A percentile compares a stretch with the other conserved stretches of the same genome.
Conservation (phyloP, 1,140 invertebrate genomes). For the Daktulosphaira vitifoliae region DNA sequence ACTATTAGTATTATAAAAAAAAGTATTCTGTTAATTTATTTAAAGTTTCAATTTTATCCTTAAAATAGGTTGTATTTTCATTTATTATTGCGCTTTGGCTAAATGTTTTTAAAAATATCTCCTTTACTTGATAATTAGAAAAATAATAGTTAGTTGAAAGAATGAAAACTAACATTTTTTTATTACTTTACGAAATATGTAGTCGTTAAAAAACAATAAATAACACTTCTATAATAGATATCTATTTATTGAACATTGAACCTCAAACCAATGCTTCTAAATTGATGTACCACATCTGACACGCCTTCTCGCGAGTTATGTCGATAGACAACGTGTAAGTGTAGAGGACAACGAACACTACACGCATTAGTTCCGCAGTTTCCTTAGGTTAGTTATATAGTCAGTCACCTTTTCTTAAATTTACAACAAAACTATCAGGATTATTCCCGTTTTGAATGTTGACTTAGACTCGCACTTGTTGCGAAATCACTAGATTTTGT, state of each 20-base stretch:
- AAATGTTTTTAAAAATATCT: no score
- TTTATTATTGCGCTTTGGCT: no score
- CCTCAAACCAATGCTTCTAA: conserved; percentile 20
- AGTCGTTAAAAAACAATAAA: neutral
- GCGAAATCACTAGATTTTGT: neutral
- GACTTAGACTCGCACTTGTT: no score
- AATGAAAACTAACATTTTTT: no score
- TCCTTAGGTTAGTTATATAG: no score
- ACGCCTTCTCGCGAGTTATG: conserved; percentile 10
- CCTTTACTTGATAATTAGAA: no score
- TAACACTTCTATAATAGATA: conserved; percentile 11
- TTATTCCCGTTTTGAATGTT: neutral
- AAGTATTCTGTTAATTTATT: no score
- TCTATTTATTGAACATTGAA: conserved; percentile 31
- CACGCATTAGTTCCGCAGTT: conserved; percentile 11
- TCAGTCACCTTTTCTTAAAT: neutral
- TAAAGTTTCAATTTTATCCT: no score
- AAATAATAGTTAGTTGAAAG: no score
- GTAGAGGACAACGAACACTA: conserved; percentile 20
- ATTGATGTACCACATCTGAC: conserved; percentile 29
- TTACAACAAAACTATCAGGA: conserved; percentile 3
- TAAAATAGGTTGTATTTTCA: no score
- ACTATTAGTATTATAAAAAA: no score
- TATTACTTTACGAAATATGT: neutral
- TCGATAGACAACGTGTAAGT: neutral